Percentiles rank a stretch among this genome's conserved stretches.
These are phyloP conservation scores for Nautilus pompilius DNA, from an alignment of 1,140 invertebrate genomes.

Conservation along the genomic window DNA sequence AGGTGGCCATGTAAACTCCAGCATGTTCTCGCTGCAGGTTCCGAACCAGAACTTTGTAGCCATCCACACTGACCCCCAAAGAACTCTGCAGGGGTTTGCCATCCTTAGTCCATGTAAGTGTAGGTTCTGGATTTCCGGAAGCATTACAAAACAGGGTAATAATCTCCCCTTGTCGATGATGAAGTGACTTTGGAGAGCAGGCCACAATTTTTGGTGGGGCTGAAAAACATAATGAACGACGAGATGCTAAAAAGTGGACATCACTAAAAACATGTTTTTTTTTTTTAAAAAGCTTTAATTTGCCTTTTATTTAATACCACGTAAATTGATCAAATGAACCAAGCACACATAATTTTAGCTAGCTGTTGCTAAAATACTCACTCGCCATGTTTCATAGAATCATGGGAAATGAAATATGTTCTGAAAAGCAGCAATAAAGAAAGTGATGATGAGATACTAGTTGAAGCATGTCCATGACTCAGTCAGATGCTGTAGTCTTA, in stretches of 20 bases:
- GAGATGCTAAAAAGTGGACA: background rate
- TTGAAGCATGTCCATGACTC: too few relatives aligned
- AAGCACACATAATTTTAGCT: too few relatives aligned
- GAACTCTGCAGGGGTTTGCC: conserved; percentile 16
- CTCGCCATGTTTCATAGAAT: too few relatives aligned
- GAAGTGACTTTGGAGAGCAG: conserved; percentile 30
- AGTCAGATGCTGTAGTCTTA: too few relatives aligned
- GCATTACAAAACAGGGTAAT: conserved; percentile 94
- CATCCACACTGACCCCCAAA: conserved; percentile 16
- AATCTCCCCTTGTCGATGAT: conserved; percentile 66
- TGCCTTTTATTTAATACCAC: too few relatives aligned
- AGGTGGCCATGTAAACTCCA: conserved; percentile 92
- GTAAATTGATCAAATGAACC: too few relatives aligned
- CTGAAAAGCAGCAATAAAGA: too few relatives aligned
- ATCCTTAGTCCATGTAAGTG: conserved; percentile 40
- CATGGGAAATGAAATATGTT: too few relatives aligned
- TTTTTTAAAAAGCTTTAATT: too few relatives aligned
- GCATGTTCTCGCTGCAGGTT: conserved; percentile 89
- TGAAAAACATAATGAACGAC: conserved; percentile 17
- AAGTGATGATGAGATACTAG: too few relatives aligned
- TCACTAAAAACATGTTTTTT: background rate
- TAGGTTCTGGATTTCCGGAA: conserved; percentile 67
- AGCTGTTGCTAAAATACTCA: too few relatives aligned
- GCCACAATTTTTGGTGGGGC: conserved; percentile 35
- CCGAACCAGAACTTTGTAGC: conserved; percentile 62